phyloP scores from a whole-genome alignment of 2,888 invertebrate genomes.

The Onchidella celtica region DNA sequence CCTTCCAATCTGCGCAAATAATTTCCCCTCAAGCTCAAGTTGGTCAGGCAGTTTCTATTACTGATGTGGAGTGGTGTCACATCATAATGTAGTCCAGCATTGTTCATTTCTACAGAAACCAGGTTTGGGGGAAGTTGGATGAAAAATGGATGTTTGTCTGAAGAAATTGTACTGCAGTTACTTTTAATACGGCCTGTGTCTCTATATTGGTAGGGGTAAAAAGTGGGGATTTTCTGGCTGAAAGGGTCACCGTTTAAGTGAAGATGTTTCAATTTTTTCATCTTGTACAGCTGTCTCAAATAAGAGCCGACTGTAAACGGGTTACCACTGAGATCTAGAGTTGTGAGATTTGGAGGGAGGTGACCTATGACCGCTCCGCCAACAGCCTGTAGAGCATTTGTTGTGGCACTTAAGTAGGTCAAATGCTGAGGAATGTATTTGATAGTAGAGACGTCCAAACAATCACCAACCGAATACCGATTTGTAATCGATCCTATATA shows the following conservation, averaged over 20 bases:
- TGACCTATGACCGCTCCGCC: neutral
- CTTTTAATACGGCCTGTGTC: too few species aligned
- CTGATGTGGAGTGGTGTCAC: constrained; percentile 25
- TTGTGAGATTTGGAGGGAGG: constrained; percentile 36
- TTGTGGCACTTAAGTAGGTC: constrained; percentile 25
- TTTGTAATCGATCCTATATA: constrained; percentile 36
- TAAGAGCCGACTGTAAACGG: constrained; percentile 43
- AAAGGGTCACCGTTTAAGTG: too few species aligned
- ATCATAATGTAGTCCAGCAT: constrained; percentile 26
- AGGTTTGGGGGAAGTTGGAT: constrained; percentile 45
- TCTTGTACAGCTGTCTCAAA: constrained; percentile 15
- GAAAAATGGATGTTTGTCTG: too few species aligned
- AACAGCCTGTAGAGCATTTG: constrained; percentile 37
- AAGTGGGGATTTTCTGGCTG: too few species aligned
- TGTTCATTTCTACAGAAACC: neutral
- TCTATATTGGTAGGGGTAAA: too few species aligned
- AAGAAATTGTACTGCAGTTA: too few species aligned
- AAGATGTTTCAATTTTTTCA: constrained; percentile 12
- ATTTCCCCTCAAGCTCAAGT: constrained; percentile 33
- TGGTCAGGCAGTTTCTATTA: constrained; percentile 27
- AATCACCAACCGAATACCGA: constrained; percentile 33
- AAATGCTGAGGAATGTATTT: constrained; percentile 35
- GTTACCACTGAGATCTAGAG: constrained; percentile 34
- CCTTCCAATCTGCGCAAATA: constrained; percentile 25
- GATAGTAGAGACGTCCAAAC: constrained; percentile 15